Evolutionary conservation across 2,888 invertebrate genomes (phyloP), one percentile per base, ranked within the genome.

Genomic region (Eupithecia inturbata): DNA sequence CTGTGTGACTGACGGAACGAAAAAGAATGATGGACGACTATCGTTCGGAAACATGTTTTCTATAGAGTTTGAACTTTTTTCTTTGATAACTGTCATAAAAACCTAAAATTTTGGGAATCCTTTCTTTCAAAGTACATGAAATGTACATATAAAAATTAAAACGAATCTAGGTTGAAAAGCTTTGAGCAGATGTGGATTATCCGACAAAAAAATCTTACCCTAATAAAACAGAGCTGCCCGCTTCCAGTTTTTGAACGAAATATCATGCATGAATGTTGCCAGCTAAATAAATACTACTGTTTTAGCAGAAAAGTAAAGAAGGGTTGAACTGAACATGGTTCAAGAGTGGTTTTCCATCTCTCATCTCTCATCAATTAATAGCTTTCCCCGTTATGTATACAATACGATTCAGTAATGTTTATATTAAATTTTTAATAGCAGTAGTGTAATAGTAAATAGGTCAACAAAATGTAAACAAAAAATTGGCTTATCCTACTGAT

Each of bases 31-130:
- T 77, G 77, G 80, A 79, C 73, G 78, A 74, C 68, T 77, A 74
- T 82, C 86, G 87, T 87, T 87, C 87, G 73, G 82, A 87, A 87
- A 83, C 77, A 80, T 79, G 28, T 1, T 28, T 26, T 68, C 80
- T 78, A 78, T 80, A 84, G 79, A 79, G 75, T 57, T 68, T 16
- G 22, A 49, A 9, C 45, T 49, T 53, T 19, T 71, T 36, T n/a
- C 66, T 26, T 39, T 41, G 12, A 19, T 16, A 41, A 41, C 14
- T 41, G 16, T 16, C 39, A 39, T 39, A 39, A 39, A 39, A 39
- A 4, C 16, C n/a, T n/a, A n/a, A 49, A n/a, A n/a, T n/a, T 49
- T 49, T 49, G 19, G 16, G n/a, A 19, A 45, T 16, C 19, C 45
- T 16, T 45, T 19, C 19, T 45, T 45, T 36, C 7, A 10, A 36